A percentile compares a stretch with the other conserved stretches of the same genome.
phyloP scores from a whole-genome alignment of 2,888 invertebrate species.

The Andricus quercusramuli region DNA sequence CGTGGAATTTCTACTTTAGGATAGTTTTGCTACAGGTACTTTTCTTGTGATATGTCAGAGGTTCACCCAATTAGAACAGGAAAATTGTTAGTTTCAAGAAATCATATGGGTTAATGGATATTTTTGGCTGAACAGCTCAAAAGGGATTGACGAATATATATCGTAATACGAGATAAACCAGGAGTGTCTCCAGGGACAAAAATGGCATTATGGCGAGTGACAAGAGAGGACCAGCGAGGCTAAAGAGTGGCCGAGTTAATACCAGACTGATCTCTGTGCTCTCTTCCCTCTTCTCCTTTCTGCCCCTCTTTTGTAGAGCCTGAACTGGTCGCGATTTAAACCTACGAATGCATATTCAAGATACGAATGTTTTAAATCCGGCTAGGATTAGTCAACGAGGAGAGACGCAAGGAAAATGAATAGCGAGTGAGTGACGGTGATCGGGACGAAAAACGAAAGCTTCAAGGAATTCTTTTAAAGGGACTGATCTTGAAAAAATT shows the following conservation, averaged over 20 bases:
- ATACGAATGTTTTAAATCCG: constrained; percentile 77
- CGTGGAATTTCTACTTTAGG: neutral
- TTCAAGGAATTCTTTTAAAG: constrained; percentile 33
- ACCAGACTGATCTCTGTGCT: constrained; percentile 49
- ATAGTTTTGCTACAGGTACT: neutral
- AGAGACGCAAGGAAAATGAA: constrained; percentile 40
- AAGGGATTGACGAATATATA: neutral
- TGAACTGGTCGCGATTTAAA: constrained; percentile 57
- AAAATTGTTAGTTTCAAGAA: neutral
- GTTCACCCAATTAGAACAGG: neutral
- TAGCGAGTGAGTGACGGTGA: constrained; percentile 36
- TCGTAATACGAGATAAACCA: constrained; percentile 10
- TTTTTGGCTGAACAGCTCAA: neutral
- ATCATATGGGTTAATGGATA: neutral
- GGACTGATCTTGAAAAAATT: constrained; percentile 58
- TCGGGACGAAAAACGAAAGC: constrained; percentile 7
- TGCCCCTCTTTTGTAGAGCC: constrained; percentile 43
- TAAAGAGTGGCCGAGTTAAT: constrained; percentile 70
- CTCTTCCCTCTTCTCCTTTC: constrained; percentile 44
- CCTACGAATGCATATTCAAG: constrained; percentile 74
- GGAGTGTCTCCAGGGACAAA: constrained; percentile 57
- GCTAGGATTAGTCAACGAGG: constrained; percentile 66
- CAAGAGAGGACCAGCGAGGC: constrained; percentile 68
- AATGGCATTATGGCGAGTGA: constrained; percentile 67
- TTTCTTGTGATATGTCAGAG: neutral